phyloP scores from a whole-genome alignment of 2,888 invertebrate genomes.

The Melanchra persicariae region DNA sequence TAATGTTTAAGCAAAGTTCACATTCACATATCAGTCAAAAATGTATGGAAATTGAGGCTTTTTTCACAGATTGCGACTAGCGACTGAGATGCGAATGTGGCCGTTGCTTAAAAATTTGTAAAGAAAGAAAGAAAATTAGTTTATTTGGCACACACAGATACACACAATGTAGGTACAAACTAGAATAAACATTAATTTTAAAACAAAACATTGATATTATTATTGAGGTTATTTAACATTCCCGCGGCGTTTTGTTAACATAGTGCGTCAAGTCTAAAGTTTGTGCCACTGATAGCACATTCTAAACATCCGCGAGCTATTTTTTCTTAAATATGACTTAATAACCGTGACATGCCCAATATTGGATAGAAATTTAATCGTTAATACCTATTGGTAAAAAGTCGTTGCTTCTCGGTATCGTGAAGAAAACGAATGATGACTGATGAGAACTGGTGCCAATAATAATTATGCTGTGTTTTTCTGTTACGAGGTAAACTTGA shows the following conservation, averaged over 20 bases:
- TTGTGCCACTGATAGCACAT: not conserved
- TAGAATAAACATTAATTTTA: too few relatives aligned
- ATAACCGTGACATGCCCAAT: slow-evolving; percentile 14
- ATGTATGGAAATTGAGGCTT: too few relatives aligned
- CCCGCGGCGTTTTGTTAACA: not conserved
- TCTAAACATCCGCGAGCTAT: slow-evolving; percentile 5
- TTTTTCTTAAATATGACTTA: not conserved
- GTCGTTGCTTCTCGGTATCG: not conserved
- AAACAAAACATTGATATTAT: too few relatives aligned
- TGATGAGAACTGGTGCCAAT: not conserved
- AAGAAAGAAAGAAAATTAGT: too few relatives aligned
- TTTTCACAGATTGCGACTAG: too few relatives aligned
- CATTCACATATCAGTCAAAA: too few relatives aligned
- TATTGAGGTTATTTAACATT: not conserved
- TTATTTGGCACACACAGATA: too few relatives aligned
- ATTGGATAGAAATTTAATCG: not conserved
- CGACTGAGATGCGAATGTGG: too few relatives aligned
- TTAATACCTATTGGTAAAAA: not conserved
- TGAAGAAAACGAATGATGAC: not conserved
- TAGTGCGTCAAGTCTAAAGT: slow-evolving; percentile 20
- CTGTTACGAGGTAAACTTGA: not conserved
- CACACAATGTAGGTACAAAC: too few relatives aligned
- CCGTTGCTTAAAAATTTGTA: too few relatives aligned
- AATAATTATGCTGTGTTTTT: not conserved
- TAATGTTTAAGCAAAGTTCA: too few relatives aligned